Percentiles rank a stretch among this genome's conserved stretches.
These are phyloP conservation scores for Pterobdella sp. DNA, from an alignment of 2,888 invertebrate genomes.

Conservation along the genomic window DNA sequence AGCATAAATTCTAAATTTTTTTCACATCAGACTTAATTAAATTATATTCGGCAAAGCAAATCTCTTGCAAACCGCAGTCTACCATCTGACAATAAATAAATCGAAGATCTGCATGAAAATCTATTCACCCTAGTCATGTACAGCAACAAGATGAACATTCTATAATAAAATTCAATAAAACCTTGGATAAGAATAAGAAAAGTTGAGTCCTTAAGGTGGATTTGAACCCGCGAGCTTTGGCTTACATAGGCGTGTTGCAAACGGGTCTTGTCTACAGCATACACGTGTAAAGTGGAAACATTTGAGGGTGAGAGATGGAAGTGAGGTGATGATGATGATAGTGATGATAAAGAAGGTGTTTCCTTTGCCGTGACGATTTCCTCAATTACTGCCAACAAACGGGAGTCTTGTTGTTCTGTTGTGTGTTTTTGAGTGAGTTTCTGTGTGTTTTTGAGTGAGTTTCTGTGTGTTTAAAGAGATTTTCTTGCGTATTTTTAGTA, in stretches of 20 bases:
- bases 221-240: background rate
- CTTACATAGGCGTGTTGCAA: slow-evolving; percentile 3
- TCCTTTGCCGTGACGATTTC: background rate
- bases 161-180: too few species aligned
- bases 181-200: background rate
- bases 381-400: slow-evolving; percentile 7
- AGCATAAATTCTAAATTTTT: too few species aligned
- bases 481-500: background rate
- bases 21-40: too few species aligned
- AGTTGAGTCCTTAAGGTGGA: background rate
- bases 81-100: too few species aligned
- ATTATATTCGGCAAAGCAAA: too few species aligned
- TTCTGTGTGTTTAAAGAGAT: background rate
- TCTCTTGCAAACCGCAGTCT: too few species aligned
- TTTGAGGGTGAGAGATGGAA: too few species aligned
- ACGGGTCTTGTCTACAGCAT: background rate
- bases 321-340: background rate
- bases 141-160: too few species aligned
- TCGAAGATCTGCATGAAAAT: too few species aligned
- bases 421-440: background rate
- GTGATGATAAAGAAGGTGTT: background rate
- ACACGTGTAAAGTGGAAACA: background rate
- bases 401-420: slow-evolving; percentile 5
- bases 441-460: background rate
- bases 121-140: too few species aligned